Percentiles rank a stretch among this genome's conserved stretches.
These are phyloP conservation scores for Okamejei kenojei DNA, from an alignment of 2,797 vertebrate genomes.

Conservation along the genomic window DNA sequence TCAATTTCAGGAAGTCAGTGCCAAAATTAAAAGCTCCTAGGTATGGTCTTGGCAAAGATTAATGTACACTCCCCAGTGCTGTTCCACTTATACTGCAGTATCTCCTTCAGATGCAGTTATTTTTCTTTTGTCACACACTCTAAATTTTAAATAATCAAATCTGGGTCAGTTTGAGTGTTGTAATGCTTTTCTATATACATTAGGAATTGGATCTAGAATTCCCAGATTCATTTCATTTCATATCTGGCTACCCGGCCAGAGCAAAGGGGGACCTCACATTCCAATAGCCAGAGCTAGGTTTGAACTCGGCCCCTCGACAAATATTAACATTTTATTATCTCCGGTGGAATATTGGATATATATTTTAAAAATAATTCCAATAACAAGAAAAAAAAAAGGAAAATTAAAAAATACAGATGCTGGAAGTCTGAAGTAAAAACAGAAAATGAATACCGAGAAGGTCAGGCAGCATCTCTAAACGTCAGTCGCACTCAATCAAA, in stretches of 20 bases:
- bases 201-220: background rate
- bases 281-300: background rate
- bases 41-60: background rate
- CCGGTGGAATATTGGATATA: background rate
- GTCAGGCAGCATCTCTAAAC: too few relatives aligned
- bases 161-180: background rate
- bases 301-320: background rate
- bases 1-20: background rate
- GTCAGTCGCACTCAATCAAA: too few relatives aligned
- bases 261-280: background rate
- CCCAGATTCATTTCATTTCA: background rate
- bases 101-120: background rate
- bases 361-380: background rate
- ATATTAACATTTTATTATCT: background rate
- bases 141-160: background rate
- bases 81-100: background rate
- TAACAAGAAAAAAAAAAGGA: too few relatives aligned
- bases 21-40: background rate
- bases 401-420: too few relatives aligned
- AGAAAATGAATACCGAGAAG: too few relatives aligned
- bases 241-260: background rate
- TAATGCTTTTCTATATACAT: background rate
- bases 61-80: background rate
- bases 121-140: background rate
- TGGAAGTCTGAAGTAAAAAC: too few relatives aligned